phyloP scores from a whole-genome alignment of 1,140 invertebrate species.

The Bombyx mori region DNA sequence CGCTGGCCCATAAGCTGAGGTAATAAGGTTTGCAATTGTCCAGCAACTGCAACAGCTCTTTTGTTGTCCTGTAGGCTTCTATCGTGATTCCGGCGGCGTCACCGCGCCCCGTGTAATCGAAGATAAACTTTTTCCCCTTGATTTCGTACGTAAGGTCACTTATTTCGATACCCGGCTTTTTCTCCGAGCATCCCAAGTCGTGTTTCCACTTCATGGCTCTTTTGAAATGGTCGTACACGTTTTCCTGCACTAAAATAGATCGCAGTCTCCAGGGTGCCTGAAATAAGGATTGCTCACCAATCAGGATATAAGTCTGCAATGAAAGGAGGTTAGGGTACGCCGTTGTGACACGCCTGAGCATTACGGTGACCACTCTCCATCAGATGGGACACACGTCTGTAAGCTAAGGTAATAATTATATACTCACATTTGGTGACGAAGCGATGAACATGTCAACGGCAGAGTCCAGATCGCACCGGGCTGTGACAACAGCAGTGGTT shows the following conservation, averaged over 20 bases:
- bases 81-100: constrained; percentile 1
- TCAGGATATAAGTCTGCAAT: background rate
- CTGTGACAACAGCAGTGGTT: constrained; percentile 3
- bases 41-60: constrained; percentile 27
- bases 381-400: background rate
- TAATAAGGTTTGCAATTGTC: constrained; percentile 8
- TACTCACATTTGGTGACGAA: constrained; percentile 7
- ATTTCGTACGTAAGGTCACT: constrained; percentile 5
- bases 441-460: constrained; percentile 25
- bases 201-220: constrained; percentile 22
- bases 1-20: constrained; percentile 27
- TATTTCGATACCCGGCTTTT: background rate
- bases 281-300: constrained; percentile 5
- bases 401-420: background rate
- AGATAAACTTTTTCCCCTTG: constrained; percentile 22
- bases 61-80: constrained; percentile 35
- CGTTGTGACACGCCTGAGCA: background rate
- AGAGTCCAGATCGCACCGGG: constrained; percentile 26
- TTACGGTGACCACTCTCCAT: background rate
- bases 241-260: constrained; percentile 31
- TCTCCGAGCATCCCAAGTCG: constrained; percentile 1
- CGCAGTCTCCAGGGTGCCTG: constrained; percentile 31
- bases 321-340: background rate
- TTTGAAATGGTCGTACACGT: constrained; percentile 21
- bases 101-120: constrained; percentile 17